Percentiles rank a stretch among this genome's conserved stretches.
Evolutionary conservation across 2,113 vertebrate genomes (phyloP).

Genomic region (Siphamia tubifer): DNA sequence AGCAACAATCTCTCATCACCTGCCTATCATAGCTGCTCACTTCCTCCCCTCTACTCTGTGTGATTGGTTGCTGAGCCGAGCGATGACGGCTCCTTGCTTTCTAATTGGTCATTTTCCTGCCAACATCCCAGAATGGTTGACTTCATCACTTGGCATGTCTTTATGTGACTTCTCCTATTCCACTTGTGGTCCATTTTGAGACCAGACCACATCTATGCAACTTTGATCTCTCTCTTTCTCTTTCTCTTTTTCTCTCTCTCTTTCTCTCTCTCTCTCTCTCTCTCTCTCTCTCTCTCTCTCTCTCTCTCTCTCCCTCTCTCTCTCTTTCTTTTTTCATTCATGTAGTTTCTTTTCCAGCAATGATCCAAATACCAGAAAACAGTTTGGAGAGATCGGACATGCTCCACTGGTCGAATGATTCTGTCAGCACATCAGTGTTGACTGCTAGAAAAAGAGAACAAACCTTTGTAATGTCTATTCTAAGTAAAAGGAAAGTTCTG

Average conservation of each 20-base stretch:
- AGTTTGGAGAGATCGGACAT: neutral
- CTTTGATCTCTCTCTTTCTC: constrained; percentile 31
- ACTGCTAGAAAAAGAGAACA: neutral
- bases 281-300: too few relatives aligned
- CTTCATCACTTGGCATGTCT: constrained; percentile 48
- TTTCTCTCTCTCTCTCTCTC: too few relatives aligned
- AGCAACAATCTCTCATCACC: constrained; percentile 41
- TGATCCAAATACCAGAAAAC: constrained; percentile 1
- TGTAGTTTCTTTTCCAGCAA: too few relatives aligned
- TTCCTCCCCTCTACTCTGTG: neutral
- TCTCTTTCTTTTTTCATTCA: too few relatives aligned
- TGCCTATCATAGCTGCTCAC: constrained; percentile 27
- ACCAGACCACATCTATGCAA: constrained; percentile 21
- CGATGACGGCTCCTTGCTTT: constrained; percentile 35
- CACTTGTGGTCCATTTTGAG: constrained; percentile 33
- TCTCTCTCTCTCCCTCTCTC: constrained; percentile 6
- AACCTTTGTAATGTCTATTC: neutral
- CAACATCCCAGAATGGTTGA: constrained; percentile 46
- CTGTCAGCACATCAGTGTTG: constrained; percentile 26
- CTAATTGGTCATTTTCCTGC: constrained; percentile 57
- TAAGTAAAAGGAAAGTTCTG: neutral
- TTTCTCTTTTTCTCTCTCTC: constrained; percentile 6
- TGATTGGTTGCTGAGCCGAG: constrained; percentile 16
- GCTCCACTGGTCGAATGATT: neutral
- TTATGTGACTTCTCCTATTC: constrained; percentile 20